Base-by-base conservation (phyloP, 2,888 invertebrate genomes). In the Scaptomyza cyrtandrae region DNA sequence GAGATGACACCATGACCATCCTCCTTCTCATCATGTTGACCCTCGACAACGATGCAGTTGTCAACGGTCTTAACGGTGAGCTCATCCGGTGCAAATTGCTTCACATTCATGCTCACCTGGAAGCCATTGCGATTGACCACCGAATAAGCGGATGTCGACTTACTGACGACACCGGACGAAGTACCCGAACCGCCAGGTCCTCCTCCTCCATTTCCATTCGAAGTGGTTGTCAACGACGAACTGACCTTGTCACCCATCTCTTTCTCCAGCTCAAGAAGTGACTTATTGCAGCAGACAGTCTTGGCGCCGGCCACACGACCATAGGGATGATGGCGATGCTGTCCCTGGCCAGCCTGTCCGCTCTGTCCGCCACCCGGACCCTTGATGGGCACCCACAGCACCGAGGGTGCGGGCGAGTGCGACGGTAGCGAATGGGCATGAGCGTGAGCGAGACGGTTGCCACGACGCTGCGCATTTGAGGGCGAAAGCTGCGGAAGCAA, bases 41-140 rank as follows among this genome's bases (percentile, higher is more conserved):
- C 97, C 90, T 97, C 96, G n/a, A 96, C 93, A 54, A 95, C 93
- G 27, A 97, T 94, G 58, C 93, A 94, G 73, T 95, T 94, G 7
- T 96, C 96, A 0, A 95, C 93, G 0, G 96, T 96, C 91, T 96
- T 96, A 19, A 97, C 96, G 9, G 94, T 93, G 39, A 97, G 94
- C 91, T 97, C 97, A 14, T 95, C 94, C 0, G 97, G 96, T 10
- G 94, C 93, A 84, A 96, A 97, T 80, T 96, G 95, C 88, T 95
- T 94, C 0, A 97, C 96, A 87, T 97, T 96, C 81, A 97, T 92
- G 82, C 94, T 94, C 39, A 95, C 95, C 88, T 95, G 95, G 71
- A 95, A 95, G 65, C 95, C 95, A 79, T 95, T 94, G 1, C 94
- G 79, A 66, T 78, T 78, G 24, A 78, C 75, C 53, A 78, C 78